Conservation (phyloP, 2,888 invertebrate genomes). For the Melinopterus prodromus region DNA sequence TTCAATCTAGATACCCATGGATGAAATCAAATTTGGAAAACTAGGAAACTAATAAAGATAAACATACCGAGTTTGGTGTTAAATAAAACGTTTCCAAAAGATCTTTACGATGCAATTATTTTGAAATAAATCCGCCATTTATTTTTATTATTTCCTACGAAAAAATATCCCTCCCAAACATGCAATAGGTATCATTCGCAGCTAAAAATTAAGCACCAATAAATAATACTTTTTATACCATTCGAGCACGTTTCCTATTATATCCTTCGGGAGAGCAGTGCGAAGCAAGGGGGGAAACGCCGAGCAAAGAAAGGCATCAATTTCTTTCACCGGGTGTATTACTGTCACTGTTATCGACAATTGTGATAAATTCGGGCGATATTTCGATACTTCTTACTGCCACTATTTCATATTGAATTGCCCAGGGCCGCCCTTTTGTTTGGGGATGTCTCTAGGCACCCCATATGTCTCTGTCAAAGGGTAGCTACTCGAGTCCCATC, state of each 20-base stretch:
- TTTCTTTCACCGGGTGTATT: constrained; percentile 25
- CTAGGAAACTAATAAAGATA: not conserved
- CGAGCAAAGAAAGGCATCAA: constrained; percentile 10
- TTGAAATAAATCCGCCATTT: not conserved
- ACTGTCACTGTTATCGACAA: constrained; percentile 26
- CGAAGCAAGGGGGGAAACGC: not conserved
- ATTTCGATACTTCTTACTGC: constrained; percentile 24
- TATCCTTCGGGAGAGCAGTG: not conserved
- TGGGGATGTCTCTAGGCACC: constrained; percentile 12
- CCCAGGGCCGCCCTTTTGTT: constrained; percentile 6
- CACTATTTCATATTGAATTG: constrained; percentile 26
- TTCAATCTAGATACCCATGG: not conserved
- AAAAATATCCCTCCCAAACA: not conserved
- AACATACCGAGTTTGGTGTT: not conserved
- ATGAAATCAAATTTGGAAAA: not conserved
- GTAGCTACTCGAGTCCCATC: constrained; percentile 7
- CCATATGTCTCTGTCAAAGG: constrained; percentile 26
- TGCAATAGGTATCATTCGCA: not conserved
- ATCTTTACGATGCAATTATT: not conserved
- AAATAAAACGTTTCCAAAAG: not conserved
- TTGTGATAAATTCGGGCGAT: constrained; percentile 24
- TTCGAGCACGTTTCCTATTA: not conserved
- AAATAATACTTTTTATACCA: not conserved
- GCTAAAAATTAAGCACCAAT: not conserved
- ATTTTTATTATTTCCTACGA: not conserved